phyloP scores from a whole-genome alignment of 2,797 vertebrate species.

The Argya squamiceps region DNA sequence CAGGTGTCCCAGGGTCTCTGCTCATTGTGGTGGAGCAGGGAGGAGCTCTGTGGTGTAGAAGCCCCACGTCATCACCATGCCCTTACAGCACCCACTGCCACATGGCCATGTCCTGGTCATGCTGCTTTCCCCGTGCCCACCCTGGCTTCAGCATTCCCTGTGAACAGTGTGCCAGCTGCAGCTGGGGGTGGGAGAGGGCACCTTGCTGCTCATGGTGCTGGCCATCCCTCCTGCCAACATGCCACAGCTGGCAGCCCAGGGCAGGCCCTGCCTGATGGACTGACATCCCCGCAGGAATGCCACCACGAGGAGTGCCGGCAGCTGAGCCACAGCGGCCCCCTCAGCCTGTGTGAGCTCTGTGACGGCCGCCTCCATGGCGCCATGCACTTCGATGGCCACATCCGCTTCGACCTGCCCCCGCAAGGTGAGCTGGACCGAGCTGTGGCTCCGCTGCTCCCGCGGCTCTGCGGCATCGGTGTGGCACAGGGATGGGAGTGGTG shows the following conservation, averaged over 20 bases:
- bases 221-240: not conserved
- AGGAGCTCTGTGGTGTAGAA: not conserved
- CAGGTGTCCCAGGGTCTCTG: not conserved
- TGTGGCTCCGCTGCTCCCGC: accelerated
- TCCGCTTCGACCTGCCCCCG: conserved; percentile 88
- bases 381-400: conserved; percentile 90
- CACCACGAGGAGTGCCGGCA: conserved; percentile 88
- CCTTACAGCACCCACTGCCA: not conserved
- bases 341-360: conserved; percentile 90
- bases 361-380: conserved; percentile 85
- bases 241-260: accelerated
- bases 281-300: conserved; percentile 79
- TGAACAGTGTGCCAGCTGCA: accelerated
- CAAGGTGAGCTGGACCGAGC: conserved; percentile 79
- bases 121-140: accelerated
- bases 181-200: accelerated
- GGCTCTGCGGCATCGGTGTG: accelerated
- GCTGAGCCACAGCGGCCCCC: conserved; percentile 83
- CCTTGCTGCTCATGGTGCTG: accelerated
- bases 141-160: accelerated
- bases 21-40: accelerated
- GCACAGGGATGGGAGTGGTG: accelerated
- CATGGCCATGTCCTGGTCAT: accelerated
- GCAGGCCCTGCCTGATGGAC: not conserved
- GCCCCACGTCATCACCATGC: not conserved